Evolutionary conservation across 2,888 invertebrate species (phyloP), one percentile per base, ranked within the genome.

Genomic region (Eupithecia insigniata): DNA sequence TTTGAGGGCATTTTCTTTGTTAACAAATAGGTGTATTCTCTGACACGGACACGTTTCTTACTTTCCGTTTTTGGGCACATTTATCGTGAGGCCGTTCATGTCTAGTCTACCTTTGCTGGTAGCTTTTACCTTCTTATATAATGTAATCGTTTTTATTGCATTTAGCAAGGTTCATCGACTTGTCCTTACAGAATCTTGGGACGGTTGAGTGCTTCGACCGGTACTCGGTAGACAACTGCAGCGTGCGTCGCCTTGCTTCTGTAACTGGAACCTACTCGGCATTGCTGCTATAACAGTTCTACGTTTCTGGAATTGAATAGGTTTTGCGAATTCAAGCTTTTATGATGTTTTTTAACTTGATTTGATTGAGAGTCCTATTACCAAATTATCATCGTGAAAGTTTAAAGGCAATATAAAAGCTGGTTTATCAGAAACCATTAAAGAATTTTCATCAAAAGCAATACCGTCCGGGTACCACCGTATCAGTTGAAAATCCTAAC

Each of bases 101-200:
- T n/a, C 46, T 26, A 55, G n/a, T n/a, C 46, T 26, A 55, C 5
- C 12, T 12, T 55, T 55, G 55, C 26, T 26, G 55, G 3, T 55
- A 55, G 14, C 55, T 22, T 3, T 51, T 51, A 51, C 22, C 55
- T 55, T 51, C n/a, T 26, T 14, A 12, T 10, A 26, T 55, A 55
- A 0, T 10, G 14, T 55, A 55, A 0, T 5, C 22, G 26, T 26
- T 55, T 26, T 14, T 22, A n/a, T 22, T 51, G 22, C 51, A 51
- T 22, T 51, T 55, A 26, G 14, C 55, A 58, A 36, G 66, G 72
- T 62, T 67, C 69, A 62, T 66, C 61, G 66, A 72, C 66, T 72
- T 66, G 60, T 68, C 36, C 66, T 34, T 72, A 69, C 60, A 72
- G 60, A 66, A 66, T 72, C 58, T 65, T 65, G 67, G 34, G 26